Base-by-base conservation (phyloP, 1,140 invertebrate species). In the Gryllus bimaculatus region DNA sequence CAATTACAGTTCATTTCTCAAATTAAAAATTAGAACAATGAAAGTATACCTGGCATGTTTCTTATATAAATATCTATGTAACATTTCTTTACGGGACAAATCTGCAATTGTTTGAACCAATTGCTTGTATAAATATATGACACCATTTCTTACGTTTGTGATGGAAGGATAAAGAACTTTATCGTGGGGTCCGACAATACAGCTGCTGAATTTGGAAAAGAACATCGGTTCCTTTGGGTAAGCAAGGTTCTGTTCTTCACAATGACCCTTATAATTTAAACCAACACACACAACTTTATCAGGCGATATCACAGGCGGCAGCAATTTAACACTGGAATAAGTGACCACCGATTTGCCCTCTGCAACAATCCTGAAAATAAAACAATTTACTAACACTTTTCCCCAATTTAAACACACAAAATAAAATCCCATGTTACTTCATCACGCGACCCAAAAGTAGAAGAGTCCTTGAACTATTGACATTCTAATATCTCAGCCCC, bases 231-330 rank as follows among this genome's bases (percentile, higher is more conserved):
- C 92, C 77, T 88, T 87, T 1, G 94, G 94, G 3, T 90, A 87
- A 20, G 92, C 89, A 15, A 90, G 83, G 79, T 92, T 91, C 83
- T 94, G 93, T 85, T 95, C 94, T 78, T 91, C 87, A 83, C 93
- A 94, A 83, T 95, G 93, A 74, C 93, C 93, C 80, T 85, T 89
- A 81, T 95, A 95, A 84, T 95, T 95, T 73, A 94, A 87, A 8
- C 93, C 94, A 8, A 95, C 90, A 85, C 93, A 94, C 10, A 91
- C 88, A 12, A 95, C 87, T 86, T 95, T 95, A 82, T 94, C 93
- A 78, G 93, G 92, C 78, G 89, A 88, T 48, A 88, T 90, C 8
- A 95, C 86, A 0, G 93, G 93, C 0, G 92, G 85, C 73, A 92
- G 83, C 26, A 93, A 84, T 15, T 87, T 87, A 8, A 91, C 89